Evolutionary conservation across 1,140 invertebrate species (phyloP), one percentile per base, ranked within the genome.

Genomic region (Heliconius himera): DNA sequence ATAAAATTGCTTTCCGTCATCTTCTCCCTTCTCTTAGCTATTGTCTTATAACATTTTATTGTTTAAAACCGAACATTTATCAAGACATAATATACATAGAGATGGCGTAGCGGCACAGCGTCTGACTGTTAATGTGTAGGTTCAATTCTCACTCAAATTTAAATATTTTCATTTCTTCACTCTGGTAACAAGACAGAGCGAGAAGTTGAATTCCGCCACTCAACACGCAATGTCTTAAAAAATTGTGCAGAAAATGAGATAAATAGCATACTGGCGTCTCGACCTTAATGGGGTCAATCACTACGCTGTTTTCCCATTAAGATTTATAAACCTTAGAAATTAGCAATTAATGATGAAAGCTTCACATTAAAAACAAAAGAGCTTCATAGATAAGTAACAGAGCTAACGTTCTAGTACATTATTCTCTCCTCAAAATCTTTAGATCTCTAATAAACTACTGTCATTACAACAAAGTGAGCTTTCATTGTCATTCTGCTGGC

Each of bases 391-490:
- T 22, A 56, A 56, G n/a, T 22, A 22, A 56, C 54, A 56, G 8
- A 56, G 54, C 13, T 18, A 51, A 51, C 0, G 8, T 22, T 9
- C n/a, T 54, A n/a, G 13, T 18, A 54, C 20, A 20, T n/a, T 56
- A 56, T n/a, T 56, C 18, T 56, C 54, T n/a, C n/a, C 20, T 60
- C n/a, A 60, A 60, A 60, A 22, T 60, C n/a, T 60, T 20, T 22
- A 22, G 54, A 22, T 60, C 54, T 60, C 54, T 60, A 60, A 60
- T 60, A 60, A 60, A 26, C 54, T 60, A 60, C 54, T 60, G 54
- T 60, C 54, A 11, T 60, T 60, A 60, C n/a, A 22, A 22, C n/a
- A 60, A 60, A 60, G 54, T 60, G 54, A 60, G 54, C 54, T 60
- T 60, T n/a, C 54, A 60, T 60, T 60, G 54, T 60, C n/a, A 60